These are phyloP conservation scores for Acestrorhynchus altus DNA, from an alignment of 2,797 vertebrate genomes.

Conservation along the genomic window DNA sequence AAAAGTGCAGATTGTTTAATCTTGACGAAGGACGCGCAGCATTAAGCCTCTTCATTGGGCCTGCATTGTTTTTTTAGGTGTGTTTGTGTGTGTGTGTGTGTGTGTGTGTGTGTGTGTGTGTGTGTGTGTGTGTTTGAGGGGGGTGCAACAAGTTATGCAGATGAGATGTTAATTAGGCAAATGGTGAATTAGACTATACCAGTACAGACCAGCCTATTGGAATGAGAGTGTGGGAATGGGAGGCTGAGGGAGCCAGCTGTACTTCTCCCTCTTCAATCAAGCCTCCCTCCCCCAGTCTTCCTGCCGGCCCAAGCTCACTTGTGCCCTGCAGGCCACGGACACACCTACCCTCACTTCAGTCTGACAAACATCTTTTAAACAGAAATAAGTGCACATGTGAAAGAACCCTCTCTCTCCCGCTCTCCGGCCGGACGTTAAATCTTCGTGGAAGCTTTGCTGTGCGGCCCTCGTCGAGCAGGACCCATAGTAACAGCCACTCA, in stretches of 20 bases:
- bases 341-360: slow-evolving; percentile 47
- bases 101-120: slow-evolving; percentile 54
- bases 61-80: slow-evolving; percentile 86
- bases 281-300: slow-evolving; percentile 64
- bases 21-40: slow-evolving; percentile 86
- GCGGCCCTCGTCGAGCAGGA: slow-evolving; percentile 67
- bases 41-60: slow-evolving; percentile 88
- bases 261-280: slow-evolving; percentile 81
- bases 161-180: slow-evolving; percentile 96
- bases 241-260: slow-evolving; percentile 86
- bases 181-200: slow-evolving; percentile 93
- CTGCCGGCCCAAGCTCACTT: slow-evolving; percentile 46
- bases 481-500: slow-evolving; percentile 85
- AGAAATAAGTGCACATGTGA: slow-evolving; percentile 61
- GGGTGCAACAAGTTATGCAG: slow-evolving; percentile 95
- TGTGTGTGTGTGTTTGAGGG: slow-evolving; percentile 12
- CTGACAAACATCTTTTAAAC: slow-evolving; percentile 47
- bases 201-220: slow-evolving; percentile 89
- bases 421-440: slow-evolving; percentile 50
- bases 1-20: slow-evolving; percentile 77
- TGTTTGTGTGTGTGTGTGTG: slow-evolving; percentile 14
- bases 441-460: slow-evolving; percentile 50
- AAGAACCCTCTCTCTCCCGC: slow-evolving; percentile 45
- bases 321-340: slow-evolving; percentile 53
- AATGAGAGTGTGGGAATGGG: slow-evolving; percentile 91